Percentiles rank a stretch among this genome's conserved stretches.
Evolutionary conservation across 2,888 invertebrate genomes (phyloP).

Genomic region (Argyra leucocephala): DNA sequence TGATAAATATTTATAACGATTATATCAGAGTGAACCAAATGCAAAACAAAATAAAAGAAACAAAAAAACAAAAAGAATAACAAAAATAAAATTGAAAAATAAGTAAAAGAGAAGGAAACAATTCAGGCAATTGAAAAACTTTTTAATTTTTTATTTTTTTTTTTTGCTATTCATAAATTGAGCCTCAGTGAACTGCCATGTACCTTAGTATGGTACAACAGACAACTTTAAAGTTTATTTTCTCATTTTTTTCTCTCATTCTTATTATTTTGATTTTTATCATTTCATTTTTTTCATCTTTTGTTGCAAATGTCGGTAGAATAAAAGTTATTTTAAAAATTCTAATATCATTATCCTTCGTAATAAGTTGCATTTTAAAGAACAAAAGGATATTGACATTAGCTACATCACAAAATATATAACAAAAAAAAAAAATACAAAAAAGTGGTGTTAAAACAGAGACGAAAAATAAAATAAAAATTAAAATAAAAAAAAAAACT

Average conservation of each 20-base stretch:
- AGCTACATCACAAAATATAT: not conserved
- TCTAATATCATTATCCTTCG: conserved; percentile 2
- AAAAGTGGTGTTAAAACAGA: not conserved
- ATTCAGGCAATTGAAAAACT: not conserved
- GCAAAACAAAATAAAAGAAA: no score
- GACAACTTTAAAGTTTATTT: not conserved
- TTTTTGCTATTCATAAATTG: not conserved
- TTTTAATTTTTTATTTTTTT: not conserved
- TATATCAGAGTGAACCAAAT: no score
- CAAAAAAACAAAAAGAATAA: not conserved
- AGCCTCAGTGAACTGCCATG: not conserved
- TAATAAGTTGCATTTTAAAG: not conserved
- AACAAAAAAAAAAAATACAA: not conserved
- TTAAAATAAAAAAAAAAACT: no score
- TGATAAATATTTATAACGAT: no score
- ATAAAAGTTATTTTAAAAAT: not conserved
- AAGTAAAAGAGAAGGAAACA: not conserved
- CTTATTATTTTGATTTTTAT: not conserved
- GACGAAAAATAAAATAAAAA: not conserved
- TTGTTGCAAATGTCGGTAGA: not conserved
- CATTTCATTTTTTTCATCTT: not conserved
- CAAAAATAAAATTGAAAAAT: not conserved
- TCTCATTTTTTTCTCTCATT: not conserved
- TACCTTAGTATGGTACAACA: no score
- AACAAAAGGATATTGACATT: conserved; percentile 6